These are phyloP conservation scores for Metellina segmentata DNA, from an alignment of 2,888 invertebrate genomes.

Conservation along the genomic window DNA sequence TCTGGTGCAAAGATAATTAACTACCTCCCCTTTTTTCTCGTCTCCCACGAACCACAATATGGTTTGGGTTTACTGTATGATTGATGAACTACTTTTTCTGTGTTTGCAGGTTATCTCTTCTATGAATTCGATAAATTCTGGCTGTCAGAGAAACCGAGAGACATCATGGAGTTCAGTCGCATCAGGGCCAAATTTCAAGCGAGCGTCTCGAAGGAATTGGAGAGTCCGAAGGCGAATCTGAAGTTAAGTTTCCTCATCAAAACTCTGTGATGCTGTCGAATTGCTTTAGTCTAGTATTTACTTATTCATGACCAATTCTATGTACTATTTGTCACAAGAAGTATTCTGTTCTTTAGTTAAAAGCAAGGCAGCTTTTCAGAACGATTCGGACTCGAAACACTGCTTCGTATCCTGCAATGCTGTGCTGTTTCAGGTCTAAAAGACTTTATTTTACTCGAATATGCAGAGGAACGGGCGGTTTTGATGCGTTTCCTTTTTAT, in stretches of 20 bases:
- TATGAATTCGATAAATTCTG: constrained; percentile 97
- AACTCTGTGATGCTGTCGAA: constrained; percentile 80
- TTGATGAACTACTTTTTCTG: not conserved
- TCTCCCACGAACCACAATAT: no score
- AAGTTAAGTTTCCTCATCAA: constrained; percentile 90
- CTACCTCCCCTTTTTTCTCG: no score
- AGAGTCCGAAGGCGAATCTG: constrained; percentile 87
- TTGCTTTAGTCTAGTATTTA: not conserved
- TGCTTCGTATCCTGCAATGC: no score
- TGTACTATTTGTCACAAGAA: not conserved
- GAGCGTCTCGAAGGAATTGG: constrained; percentile 86
- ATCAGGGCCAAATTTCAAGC: constrained; percentile 93
- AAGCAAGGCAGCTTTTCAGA: no score
- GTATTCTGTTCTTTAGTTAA: no score
- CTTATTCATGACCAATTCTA: not conserved
- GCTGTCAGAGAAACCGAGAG: constrained; percentile 93
- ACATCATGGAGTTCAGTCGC: constrained; percentile 97
- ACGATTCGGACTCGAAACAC: no score
- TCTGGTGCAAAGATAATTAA: no score
- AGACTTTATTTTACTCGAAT: no score
- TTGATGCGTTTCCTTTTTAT: no score
- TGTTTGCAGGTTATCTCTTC: constrained; percentile 87
- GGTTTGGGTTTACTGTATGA: no score
- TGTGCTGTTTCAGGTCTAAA: no score
- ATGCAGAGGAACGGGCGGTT: no score